Percentiles rank a stretch among this genome's conserved stretches.
Evolutionary conservation across 2,888 invertebrate genomes (phyloP).

Genomic region (Protonemura montana): DNA sequence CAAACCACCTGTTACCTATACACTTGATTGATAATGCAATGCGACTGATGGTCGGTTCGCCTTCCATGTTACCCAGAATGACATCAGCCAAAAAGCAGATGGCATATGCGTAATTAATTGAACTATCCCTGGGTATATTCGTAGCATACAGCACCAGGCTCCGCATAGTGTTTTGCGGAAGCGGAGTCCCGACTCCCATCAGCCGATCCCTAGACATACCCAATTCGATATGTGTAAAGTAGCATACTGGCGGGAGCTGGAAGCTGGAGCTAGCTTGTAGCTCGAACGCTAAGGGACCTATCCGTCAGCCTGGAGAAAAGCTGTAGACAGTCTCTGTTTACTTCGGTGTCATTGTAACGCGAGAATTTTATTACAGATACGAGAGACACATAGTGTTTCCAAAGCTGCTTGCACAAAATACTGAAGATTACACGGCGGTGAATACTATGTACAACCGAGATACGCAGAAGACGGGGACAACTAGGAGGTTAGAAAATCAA

Average conservation of each 20-base stretch:
- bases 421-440: conserved; percentile 85
- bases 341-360: background rate
- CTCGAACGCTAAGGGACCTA: background rate
- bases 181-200: background rate
- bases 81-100: background rate
- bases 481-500: conserved; percentile 71
- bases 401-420: conserved; percentile 84
- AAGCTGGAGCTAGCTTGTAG: background rate
- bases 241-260: background rate
- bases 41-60: background rate
- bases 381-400: conserved; percentile 96
- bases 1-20: background rate
- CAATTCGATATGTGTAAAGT: background rate
- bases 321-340: background rate
- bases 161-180: background rate
- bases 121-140: background rate
- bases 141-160: background rate
- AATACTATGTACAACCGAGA: conserved; percentile 95
- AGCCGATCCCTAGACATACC: background rate
- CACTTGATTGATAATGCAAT: background rate
- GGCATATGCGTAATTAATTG: background rate
- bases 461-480: conserved; percentile 82
- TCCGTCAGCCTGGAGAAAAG: background rate
- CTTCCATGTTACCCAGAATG: background rate
- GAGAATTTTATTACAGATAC: conserved; percentile 67